These are phyloP conservation scores for Mesorhabditis spiculigera DNA, from an alignment of 2,888 invertebrate species.

Conservation along the genomic window DNA sequence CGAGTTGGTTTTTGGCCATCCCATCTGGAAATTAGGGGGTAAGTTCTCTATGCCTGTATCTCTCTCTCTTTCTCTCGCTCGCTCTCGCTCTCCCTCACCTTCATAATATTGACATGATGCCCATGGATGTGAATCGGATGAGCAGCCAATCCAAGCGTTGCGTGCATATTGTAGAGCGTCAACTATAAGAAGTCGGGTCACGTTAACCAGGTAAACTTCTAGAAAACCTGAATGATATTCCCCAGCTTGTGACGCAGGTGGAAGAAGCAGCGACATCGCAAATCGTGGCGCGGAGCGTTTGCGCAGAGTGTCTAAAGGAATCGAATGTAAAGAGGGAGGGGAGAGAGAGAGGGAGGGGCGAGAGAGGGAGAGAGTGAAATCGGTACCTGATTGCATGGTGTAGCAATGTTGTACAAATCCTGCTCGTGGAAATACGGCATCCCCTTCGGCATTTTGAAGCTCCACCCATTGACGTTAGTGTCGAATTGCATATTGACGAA, in stretches of 20 bases:
- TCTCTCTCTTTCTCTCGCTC: neutral
- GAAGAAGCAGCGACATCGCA: conserved; percentile 47
- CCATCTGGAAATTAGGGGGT: conserved; percentile 20
- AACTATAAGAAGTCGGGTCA: conserved; percentile 20
- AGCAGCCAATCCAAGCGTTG: conserved; percentile 37
- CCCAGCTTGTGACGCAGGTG: conserved; percentile 43
- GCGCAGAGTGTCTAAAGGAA: conserved; percentile 15
- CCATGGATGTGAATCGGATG: conserved; percentile 55
- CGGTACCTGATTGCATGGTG: conserved; percentile 15
- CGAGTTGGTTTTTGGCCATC: conserved; percentile 42
- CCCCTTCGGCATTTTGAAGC: conserved; percentile 43
- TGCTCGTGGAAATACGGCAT: conserved; percentile 49
- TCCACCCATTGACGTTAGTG: conserved; percentile 46
- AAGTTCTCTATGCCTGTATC: neutral
- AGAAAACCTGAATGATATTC: conserved; percentile 43
- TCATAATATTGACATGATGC: conserved; percentile 50
- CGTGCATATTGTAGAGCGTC: conserved; percentile 53
- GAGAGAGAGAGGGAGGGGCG: neutral
- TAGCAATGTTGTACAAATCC: conserved; percentile 31
- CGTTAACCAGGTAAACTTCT: neutral
- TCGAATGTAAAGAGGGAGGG: no score
- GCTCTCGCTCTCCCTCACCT: conserved; percentile 17
- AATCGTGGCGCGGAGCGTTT: conserved; percentile 27
- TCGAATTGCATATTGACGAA: conserved; percentile 54
- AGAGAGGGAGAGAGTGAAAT: conserved; percentile 5